phyloP scores from a whole-genome alignment of 2,888 invertebrate species.

The Drosophila limbata region DNA sequence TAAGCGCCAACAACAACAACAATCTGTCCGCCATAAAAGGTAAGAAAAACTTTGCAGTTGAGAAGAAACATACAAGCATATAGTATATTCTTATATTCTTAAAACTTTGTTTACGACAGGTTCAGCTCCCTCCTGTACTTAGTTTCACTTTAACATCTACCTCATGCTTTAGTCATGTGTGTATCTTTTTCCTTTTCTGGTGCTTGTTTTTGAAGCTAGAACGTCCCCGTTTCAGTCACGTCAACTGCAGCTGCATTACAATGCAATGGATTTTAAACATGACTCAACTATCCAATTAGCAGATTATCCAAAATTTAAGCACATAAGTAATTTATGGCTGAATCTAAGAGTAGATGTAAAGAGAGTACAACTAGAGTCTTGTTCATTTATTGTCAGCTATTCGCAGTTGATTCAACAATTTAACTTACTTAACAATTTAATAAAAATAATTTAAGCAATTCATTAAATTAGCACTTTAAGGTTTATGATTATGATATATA shows the following conservation, averaged over 20 bases:
- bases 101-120: slow-evolving; percentile 53
- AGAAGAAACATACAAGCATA: slow-evolving; percentile 49
- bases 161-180: slow-evolving; percentile 11
- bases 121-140: slow-evolving; percentile 6
- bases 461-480: too few relatives aligned
- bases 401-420: too few relatives aligned
- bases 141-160: not conserved
- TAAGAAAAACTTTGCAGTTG: slow-evolving; percentile 61
- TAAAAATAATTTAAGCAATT: too few relatives aligned
- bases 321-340: not conserved
- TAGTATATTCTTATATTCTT: slow-evolving; percentile 17
- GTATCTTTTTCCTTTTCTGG: slow-evolving; percentile 8
- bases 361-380: not conserved
- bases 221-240: not conserved
- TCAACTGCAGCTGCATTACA: not conserved
- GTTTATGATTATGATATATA: too few relatives aligned
- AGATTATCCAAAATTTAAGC: slow-evolving; percentile 1
- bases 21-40: slow-evolving; percentile 45
- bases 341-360: not conserved
- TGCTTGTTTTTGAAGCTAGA: not conserved
- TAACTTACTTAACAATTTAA: too few relatives aligned
- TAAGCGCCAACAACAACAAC: slow-evolving; percentile 24
- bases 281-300: slow-evolving; percentile 1
- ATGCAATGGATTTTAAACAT: not conserved
- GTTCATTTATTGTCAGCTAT: too few relatives aligned